Evolutionary conservation across 2,797 vertebrate genomes (phyloP), one percentile per base, ranked within the genome.

Genomic region (Amazona ochrocephala): DNA sequence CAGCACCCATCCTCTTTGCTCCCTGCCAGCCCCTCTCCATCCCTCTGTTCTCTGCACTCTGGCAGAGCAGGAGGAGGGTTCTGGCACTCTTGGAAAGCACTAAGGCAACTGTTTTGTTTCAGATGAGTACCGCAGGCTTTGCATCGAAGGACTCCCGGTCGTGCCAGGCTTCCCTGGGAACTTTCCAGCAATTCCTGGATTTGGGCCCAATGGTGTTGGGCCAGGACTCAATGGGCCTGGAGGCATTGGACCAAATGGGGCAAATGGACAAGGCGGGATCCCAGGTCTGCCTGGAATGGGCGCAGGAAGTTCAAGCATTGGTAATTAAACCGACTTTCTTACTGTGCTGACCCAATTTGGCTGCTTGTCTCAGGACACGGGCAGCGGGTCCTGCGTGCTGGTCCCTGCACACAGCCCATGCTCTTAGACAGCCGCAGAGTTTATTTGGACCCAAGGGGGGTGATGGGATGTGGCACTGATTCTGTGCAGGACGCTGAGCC

Each of bases 91-190:
- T 76, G 76, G 34, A 26, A 4, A 62, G 7, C 42, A 1, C 85
- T 94, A 13, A 93, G 85, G 78, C 89, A 82, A 47, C 62, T 23
- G 15, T 45, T 66, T 70, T 37, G 13, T 91, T 94, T 15, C 91
- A 99, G 99, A 99, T 27, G 99, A 99, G 94, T 99, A 98, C 97
- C 98, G 98, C 87, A 96, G 98, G 85, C 97, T 99, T 61, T 99
- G 99, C 80, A 98, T 98, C 29, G 98, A 98, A 65, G 98, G 98
- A 2, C 97, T 98, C 56, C 98, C 99, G 0, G 95, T 97, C 2
- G 17, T 96, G 53, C 97, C 97, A 4, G 93, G 97, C 32, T 97
- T 97, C 61, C 94, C 96, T 2, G 96, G 96, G 17, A 96, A 75
- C 72, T 97, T 95, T 67, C 97, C 98, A 4, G 84, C 84, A 20